These are phyloP conservation scores for Corythornis madagascariensis DNA, from an alignment of 2,113 vertebrate species.

Conservation along the genomic window DNA sequence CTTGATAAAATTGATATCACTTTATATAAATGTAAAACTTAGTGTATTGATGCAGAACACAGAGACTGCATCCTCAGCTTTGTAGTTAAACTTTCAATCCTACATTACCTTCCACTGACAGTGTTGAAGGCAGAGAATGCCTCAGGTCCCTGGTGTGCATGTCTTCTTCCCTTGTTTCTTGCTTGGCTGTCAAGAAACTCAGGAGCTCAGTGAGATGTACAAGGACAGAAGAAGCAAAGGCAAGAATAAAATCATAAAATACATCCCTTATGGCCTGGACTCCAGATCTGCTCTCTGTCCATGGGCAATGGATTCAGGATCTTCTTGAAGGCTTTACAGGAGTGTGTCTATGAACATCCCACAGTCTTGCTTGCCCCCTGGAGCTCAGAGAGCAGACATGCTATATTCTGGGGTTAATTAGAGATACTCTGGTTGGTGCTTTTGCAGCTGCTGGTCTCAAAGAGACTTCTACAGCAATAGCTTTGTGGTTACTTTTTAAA, in stretches of 20 bases:
- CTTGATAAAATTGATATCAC: background rate
- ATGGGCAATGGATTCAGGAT: background rate
- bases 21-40: background rate
- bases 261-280: background rate
- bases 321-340: background rate
- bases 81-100: background rate
- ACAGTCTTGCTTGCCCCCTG: background rate
- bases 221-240: background rate
- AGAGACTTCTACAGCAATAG: background rate
- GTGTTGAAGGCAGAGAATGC: background rate
- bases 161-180: background rate
- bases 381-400: background rate
- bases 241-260: background rate
- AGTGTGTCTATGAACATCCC: accelerated
- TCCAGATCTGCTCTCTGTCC: background rate
- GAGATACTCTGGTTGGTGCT: background rate
- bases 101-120: background rate
- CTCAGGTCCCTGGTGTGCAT: background rate
- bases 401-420: background rate
- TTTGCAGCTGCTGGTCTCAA: accelerated
- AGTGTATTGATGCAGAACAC: background rate
- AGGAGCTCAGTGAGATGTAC: background rate
- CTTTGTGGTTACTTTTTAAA: background rate
- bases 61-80: background rate
- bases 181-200: background rate